Evolutionary conservation across 53 echinoderm and acorn worm genomes (phyloP).

Genomic region (Holothuria leucospilota): DNA sequence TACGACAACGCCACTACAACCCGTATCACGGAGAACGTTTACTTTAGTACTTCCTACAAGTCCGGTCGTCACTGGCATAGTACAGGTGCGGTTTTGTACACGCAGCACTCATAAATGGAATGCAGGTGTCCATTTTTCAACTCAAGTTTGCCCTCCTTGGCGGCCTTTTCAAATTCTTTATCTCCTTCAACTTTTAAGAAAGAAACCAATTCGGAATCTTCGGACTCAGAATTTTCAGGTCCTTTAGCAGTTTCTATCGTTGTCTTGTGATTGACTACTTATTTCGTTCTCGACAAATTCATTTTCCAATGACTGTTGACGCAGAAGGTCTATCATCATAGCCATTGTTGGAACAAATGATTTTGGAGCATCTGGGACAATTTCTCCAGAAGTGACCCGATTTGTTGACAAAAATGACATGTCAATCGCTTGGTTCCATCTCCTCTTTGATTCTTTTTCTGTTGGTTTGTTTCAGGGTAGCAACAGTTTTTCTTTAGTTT

Average conservation of each 20-base stretch:
- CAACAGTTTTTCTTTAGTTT: too few species aligned
- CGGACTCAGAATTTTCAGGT: too few species aligned
- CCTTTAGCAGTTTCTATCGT: too few species aligned
- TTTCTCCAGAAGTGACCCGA: not conserved
- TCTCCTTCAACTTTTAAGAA: not conserved
- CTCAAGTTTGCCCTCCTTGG: not conserved
- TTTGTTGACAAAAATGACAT: conserved; percentile 15
- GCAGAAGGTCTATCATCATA: not conserved
- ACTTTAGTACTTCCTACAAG: not conserved
- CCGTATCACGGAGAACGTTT: not conserved
- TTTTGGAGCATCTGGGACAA: not conserved
- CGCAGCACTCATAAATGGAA: not conserved
- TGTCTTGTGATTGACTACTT: too few species aligned
- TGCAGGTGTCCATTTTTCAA: not conserved
- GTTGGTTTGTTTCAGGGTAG: too few species aligned
- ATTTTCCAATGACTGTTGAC: not conserved
- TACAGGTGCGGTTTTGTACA: not conserved
- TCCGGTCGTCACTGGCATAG: too few species aligned
- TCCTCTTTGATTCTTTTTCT: too few species aligned
- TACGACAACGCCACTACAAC: not conserved
- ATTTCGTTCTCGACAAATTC: too few species aligned
- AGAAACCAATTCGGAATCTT: not conserved
- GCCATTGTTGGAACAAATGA: not conserved
- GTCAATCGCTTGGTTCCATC: not conserved
- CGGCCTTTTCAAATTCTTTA: not conserved